These are phyloP conservation scores for Amblyteles armatorius DNA, from an alignment of 2,888 invertebrate genomes.

Conservation along the genomic window DNA sequence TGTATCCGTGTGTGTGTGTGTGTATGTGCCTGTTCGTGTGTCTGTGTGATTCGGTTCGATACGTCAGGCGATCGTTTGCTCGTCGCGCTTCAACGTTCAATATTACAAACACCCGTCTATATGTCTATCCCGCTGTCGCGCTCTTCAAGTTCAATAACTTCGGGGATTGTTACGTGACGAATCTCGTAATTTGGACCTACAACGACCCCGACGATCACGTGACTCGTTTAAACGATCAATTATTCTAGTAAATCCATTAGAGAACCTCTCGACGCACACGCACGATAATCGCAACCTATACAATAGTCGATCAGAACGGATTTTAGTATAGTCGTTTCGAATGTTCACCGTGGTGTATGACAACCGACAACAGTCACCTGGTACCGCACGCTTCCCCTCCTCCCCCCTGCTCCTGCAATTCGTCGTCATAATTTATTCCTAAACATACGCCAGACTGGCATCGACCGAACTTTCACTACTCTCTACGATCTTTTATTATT, in stretches of 20 bases:
- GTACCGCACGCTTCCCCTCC: slow-evolving; percentile 3
- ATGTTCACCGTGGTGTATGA: slow-evolving; percentile 47
- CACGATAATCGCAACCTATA: slow-evolving; percentile 41
- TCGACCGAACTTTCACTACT: slow-evolving; percentile 55
- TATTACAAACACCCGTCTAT: slow-evolving; percentile 32
- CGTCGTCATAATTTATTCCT: slow-evolving; percentile 43
- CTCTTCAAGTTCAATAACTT: slow-evolving; percentile 28
- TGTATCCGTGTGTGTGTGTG: slow-evolving; percentile 15
- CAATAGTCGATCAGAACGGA: slow-evolving; percentile 26
- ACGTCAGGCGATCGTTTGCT: slow-evolving; percentile 9
- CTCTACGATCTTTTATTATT: slow-evolving; percentile 62
- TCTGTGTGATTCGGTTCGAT: slow-evolving; percentile 27
- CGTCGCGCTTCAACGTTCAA: slow-evolving; percentile 13
- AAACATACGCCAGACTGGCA: slow-evolving; percentile 59
- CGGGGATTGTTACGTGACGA: slow-evolving; percentile 13
- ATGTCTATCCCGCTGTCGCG: slow-evolving; percentile 4
- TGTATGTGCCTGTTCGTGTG: slow-evolving; percentile 5
- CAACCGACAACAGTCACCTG: slow-evolving; percentile 12
- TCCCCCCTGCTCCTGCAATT: background rate
- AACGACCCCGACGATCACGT: slow-evolving; percentile 42
- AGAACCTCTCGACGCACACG: slow-evolving; percentile 23
- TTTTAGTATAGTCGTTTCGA: slow-evolving; percentile 20
- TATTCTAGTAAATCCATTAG: slow-evolving; percentile 56
- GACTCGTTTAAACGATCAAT: slow-evolving; percentile 52
- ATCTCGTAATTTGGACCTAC: background rate